phyloP scores from a whole-genome alignment of 92 coral and sea anemone species.

The Paramuricea clavata region DNA sequence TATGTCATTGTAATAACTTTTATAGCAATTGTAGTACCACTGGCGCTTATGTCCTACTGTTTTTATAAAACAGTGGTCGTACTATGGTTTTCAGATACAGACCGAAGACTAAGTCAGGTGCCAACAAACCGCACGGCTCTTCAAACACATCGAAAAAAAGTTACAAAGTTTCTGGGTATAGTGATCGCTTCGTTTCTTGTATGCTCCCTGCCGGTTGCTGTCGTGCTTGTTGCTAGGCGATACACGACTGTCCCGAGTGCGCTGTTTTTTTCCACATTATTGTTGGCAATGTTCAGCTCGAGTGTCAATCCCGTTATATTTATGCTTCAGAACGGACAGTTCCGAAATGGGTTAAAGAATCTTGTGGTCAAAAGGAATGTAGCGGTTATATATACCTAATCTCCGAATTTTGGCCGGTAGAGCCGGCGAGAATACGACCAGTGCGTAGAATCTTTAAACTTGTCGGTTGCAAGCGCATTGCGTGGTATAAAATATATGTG shows the following conservation, averaged over 20 bases:
- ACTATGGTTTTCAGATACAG: constrained; percentile 15
- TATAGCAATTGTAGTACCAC: not conserved
- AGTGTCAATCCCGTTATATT: constrained; percentile 40
- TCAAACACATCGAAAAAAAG: constrained; percentile 17
- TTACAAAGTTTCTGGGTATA: constrained; percentile 23
- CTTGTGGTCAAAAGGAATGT: not conserved
- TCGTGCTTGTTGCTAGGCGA: constrained; percentile 26
- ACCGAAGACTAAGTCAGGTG: not conserved
- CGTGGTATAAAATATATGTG: not conserved
- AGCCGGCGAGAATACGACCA: not conserved
- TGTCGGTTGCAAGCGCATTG: no score
- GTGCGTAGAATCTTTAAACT: not conserved
- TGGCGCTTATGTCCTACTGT: constrained; percentile 12
- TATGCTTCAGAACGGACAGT: constrained; percentile 36
- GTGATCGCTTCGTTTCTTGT: constrained; percentile 21
- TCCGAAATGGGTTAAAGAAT: constrained; percentile 6
- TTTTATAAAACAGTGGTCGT: constrained; percentile 5
- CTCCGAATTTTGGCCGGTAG: not conserved
- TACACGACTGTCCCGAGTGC: not conserved
- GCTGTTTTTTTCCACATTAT: constrained; percentile 8
- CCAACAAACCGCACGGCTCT: not conserved
- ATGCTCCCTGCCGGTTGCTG: constrained; percentile 33
- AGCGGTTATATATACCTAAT: not conserved
- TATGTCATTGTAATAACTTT: constrained; percentile 10
- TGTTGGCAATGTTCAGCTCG: constrained; percentile 19